Base-by-base conservation (phyloP, 2,797 vertebrate genomes). In the Pipistrellus pygmaeus region DNA sequence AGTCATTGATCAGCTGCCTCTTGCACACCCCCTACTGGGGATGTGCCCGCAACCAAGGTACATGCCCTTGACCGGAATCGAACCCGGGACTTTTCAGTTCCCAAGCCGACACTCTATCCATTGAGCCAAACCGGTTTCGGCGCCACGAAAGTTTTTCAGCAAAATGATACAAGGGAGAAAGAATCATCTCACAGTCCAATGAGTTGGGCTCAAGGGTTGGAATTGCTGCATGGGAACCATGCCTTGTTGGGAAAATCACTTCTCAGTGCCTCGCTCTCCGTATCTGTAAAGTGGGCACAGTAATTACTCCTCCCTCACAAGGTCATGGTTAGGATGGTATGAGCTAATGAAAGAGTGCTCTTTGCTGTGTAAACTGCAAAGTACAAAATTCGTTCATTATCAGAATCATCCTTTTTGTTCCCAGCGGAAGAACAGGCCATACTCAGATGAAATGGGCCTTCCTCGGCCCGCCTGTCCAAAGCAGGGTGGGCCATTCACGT, bases 141-240 rank as follows among this genome's bases (percentile, higher is more conserved):
- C n/a, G n/a, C 8, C 1, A 32, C 35, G 4, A 11, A 23, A 85
- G 13, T n/a, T 78, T 85, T 66, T 15, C 68, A 88, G 13, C 71
- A 76, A 73, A 90, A 78, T 13, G 30, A 51, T 27, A 2, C 6
- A 32, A 55, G 48, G 76, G 55, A 5, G 64, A 88, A 75, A 78
- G 48, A 7, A 81, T 13, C 8, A 3, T 60, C 62, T 96, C 53
- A 41, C 6, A 18, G 46, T 81, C 17, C 0, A 12, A 32, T 13
- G 15, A 27, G 9, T 4, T 53, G 83, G 57, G 17, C 35, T 90
- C 18, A 2, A 23, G 73, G 62, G 20, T 15, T 48, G 38, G n/a
- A 46, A 27, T 27, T 6, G 44, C 38, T 41, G 2, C 3, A 0
- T 1, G 30, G 48, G 78, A 93, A 23, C 32, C 2, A 0, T 1